Conservation (phyloP, 1,140 invertebrate genomes). For the Leucophenga varia region DNA sequence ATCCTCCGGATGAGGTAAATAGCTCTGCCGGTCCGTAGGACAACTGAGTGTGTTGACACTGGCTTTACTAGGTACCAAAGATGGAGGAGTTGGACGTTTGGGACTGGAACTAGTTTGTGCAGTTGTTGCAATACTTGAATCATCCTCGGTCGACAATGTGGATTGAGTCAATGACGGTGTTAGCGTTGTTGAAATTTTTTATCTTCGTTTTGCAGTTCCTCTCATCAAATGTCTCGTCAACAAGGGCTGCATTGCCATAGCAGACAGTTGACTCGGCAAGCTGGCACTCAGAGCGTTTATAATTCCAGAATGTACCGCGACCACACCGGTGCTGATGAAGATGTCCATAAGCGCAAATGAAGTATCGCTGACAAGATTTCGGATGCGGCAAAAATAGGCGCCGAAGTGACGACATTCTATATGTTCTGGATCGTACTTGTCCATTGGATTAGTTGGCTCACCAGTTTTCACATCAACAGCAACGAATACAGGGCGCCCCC, state of each 20-base stretch:
- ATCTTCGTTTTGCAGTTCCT: neutral
- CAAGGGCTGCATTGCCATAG: too few species aligned
- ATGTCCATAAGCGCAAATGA: constrained; percentile 11
- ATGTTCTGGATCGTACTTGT: constrained; percentile 3
- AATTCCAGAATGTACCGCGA: constrained; percentile 5
- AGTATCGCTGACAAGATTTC: constrained; percentile 7
- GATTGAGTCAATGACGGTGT: too few species aligned
- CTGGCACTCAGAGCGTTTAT: constrained; percentile 5
- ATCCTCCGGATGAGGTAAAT: constrained; percentile 6
- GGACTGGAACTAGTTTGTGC: too few species aligned
- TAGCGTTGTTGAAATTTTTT: too few species aligned
- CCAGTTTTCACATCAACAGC: constrained; percentile 3
- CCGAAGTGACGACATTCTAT: constrained; percentile 10
- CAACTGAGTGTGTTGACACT: neutral
- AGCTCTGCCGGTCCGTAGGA: neutral
- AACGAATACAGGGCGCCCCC: neutral
- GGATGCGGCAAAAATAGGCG: constrained; percentile 19
- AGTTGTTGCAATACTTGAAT: too few species aligned
- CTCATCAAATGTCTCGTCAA: neutral
- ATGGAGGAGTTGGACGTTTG: too few species aligned
- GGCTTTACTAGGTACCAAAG: too few species aligned
- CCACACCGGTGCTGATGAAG: constrained; percentile 12
- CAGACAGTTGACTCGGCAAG: neutral
- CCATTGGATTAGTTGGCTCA: neutral
- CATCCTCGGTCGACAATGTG: too few species aligned